phyloP scores from a whole-genome alignment of 2,113 vertebrate genomes.

The Lethenteron camtschaticum region DNA sequence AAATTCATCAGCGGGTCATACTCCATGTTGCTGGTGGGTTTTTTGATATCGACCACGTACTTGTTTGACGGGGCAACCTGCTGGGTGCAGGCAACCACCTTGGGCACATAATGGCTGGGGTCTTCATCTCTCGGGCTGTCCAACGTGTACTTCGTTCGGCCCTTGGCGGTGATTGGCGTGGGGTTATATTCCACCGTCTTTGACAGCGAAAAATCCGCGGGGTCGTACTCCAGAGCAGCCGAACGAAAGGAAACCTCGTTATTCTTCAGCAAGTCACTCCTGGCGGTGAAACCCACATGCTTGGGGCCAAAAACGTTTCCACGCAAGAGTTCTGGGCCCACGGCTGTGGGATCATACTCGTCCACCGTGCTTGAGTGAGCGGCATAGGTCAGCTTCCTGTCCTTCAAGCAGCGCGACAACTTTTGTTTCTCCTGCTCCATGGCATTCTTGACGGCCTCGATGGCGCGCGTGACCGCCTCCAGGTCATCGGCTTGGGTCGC shows the following conservation, averaged over 20 bases:
- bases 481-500: slow-evolving; percentile 31
- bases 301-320: no score
- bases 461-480: slow-evolving; percentile 72
- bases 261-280: no score
- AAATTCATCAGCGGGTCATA: slow-evolving; percentile 74
- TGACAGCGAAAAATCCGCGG: slow-evolving; percentile 32
- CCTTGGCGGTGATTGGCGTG: slow-evolving; percentile 25
- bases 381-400: no score
- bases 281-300: no score
- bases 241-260: background rate
- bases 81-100: slow-evolving; percentile 24
- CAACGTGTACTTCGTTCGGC: slow-evolving; percentile 56
- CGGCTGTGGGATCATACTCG: no score
- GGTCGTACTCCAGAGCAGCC: slow-evolving; percentile 30
- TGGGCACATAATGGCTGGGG: slow-evolving; percentile 59
- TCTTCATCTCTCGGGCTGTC: slow-evolving; percentile 21
- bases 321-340: no score
- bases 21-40: slow-evolving; percentile 66
- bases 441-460: slow-evolving; percentile 57
- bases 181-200: slow-evolving; percentile 44
- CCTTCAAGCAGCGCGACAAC: slow-evolving; percentile 26
- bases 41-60: slow-evolving; percentile 64
- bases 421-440: slow-evolving; percentile 71
- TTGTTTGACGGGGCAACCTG: slow-evolving; percentile 32
- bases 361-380: no score